Evolutionary conservation across 1,140 invertebrate genomes (phyloP), one percentile per base, ranked within the genome.

Genomic region (Goniozus legneri): DNA sequence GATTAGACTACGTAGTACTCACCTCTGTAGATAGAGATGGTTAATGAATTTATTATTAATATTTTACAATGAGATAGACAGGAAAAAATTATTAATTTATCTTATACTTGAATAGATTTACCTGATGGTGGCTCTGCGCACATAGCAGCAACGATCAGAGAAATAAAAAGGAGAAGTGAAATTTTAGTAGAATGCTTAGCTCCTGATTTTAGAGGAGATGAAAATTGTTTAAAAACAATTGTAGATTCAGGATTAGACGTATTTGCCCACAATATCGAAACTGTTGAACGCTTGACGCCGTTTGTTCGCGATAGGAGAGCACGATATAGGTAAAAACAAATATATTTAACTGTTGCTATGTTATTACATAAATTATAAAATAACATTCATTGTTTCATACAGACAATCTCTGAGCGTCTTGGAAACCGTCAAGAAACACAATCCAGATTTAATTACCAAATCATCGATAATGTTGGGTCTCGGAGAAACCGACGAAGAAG

Each of bases 401-500:
- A 84, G 87, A 47, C 97, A 99, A 77, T 91, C 94, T 3, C 62
- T 98, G 32, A 75, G 77, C 37, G 93, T 95, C 10, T 72, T 98
- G 8, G 76, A 84, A 63, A 81, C 84, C 53, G 95, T 90, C 0
- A 96, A 97, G 76, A 77, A 80, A 44, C 73, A 83, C 3, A 89
- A 91, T 70, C 80, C 86, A 0, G 80, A 87, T 53, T 68, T 98
- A 21, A 83, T 99, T 24, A 99, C 97, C 1, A 99, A 99, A 77
- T 94, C 95, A 1, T 99, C 97, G 1, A 90, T 99, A 49, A 99
- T 99, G 97, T 76, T 99, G 12, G 97, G 97, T 4, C 77, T 99
- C 2, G 96, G 96, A 0, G 97, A 99, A 79, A 92, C 85, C 1
- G 95, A 98, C 67, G 82, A 87, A 42, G 85, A 98, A 81, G 79